A percentile compares a stretch with the other conserved stretches of the same genome.
These are phyloP conservation scores for Cenopis cana DNA, from an alignment of 2,888 invertebrate species.

Conservation along the genomic window DNA sequence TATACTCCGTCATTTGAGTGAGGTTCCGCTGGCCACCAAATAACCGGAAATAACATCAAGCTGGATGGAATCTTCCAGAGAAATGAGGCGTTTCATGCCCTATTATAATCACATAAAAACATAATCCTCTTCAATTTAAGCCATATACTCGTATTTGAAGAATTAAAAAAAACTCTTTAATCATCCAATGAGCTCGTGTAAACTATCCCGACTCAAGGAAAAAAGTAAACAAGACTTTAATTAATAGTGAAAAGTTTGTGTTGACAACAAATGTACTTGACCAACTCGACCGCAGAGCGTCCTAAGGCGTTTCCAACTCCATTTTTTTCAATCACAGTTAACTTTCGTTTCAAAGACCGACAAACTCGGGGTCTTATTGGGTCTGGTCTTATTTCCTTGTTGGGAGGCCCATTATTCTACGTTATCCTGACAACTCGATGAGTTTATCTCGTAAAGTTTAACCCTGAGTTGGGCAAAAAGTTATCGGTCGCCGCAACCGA, in stretches of 20 bases:
- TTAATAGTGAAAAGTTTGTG: constrained; percentile 28
- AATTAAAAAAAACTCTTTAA: background rate
- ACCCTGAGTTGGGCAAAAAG: constrained; percentile 40
- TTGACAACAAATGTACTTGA: constrained; percentile 18
- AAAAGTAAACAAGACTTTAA: constrained; percentile 16
- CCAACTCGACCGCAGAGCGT: constrained; percentile 14
- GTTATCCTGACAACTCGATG: constrained; percentile 42
- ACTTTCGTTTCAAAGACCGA: constrained; percentile 29
- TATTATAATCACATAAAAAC: background rate
- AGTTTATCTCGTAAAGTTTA: constrained; percentile 44
- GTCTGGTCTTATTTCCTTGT: constrained; percentile 41
- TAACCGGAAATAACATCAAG: no score
- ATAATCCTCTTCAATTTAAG: background rate
- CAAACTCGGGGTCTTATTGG: constrained; percentile 40
- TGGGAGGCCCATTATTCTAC: constrained; percentile 37
- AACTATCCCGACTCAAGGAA: constrained; percentile 1
- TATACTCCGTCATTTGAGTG: no score
- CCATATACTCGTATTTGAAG: background rate
- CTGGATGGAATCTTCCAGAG: no score
- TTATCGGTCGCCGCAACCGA: constrained; percentile 37
- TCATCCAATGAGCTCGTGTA: background rate
- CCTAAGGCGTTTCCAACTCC: constrained; percentile 17
- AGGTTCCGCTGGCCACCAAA: no score
- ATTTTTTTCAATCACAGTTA: constrained; percentile 42
- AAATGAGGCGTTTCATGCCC: no score